phyloP scores from a whole-genome alignment of 2,888 invertebrate genomes.

The Epiblema foenella region DNA sequence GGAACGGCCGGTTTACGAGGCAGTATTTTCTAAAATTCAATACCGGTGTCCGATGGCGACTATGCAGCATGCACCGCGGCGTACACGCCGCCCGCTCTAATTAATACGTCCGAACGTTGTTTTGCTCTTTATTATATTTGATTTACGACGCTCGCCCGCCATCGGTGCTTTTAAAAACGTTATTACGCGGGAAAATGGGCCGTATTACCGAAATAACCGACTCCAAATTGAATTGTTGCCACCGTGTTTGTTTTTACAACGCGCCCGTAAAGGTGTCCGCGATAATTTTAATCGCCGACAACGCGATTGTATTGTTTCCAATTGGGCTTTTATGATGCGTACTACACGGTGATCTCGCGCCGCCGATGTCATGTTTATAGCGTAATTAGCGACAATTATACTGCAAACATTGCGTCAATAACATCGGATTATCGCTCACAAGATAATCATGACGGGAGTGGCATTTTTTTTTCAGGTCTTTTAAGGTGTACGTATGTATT shows the following conservation, averaged over 20 bases:
- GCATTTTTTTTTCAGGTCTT: not conserved
- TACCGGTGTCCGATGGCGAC: slow-evolving; percentile 57
- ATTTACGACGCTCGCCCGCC: slow-evolving; percentile 66
- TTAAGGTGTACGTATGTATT: not conserved
- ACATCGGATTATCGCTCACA: slow-evolving; percentile 30
- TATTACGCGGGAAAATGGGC: slow-evolving; percentile 66
- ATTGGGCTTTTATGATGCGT: slow-evolving; percentile 51
- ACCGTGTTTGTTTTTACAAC: slow-evolving; percentile 70
- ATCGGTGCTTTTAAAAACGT: slow-evolving; percentile 70
- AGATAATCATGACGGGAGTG: not conserved
- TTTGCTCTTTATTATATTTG: slow-evolving; percentile 76
- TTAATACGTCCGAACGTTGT: slow-evolving; percentile 72
- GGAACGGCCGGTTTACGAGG: slow-evolving; percentile 52
- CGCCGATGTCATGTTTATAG: slow-evolving; percentile 30
- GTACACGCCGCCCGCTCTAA: slow-evolving; percentile 58
- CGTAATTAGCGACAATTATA: slow-evolving; percentile 38
- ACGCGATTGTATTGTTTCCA: slow-evolving; percentile 58
- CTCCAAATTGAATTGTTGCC: slow-evolving; percentile 70
- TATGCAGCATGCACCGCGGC: slow-evolving; percentile 33
- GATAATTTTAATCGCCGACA: slow-evolving; percentile 63
- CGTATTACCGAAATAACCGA: slow-evolving; percentile 71
- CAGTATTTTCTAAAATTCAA: slow-evolving; percentile 71
- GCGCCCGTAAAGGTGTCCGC: slow-evolving; percentile 63
- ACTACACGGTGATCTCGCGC: slow-evolving; percentile 36
- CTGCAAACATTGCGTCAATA: slow-evolving; percentile 33